These are phyloP conservation scores for Ophthalmolycus amberensis DNA, from an alignment of 2,113 vertebrate genomes.

Conservation along the genomic window DNA sequence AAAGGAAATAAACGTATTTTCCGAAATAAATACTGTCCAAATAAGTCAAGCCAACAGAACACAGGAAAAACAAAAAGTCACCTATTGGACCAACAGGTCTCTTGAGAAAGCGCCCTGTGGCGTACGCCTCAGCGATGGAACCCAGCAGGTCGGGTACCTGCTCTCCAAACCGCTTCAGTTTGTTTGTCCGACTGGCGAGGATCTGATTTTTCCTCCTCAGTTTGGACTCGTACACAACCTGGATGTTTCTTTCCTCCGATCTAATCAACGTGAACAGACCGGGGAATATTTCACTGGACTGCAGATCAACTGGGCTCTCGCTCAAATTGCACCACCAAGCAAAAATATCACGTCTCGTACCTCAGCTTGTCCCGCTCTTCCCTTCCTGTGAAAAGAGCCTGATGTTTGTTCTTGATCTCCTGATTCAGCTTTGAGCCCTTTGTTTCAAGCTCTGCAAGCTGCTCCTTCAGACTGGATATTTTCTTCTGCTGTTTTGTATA, in stretches of 20 bases:
- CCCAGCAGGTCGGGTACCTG: slow-evolving; percentile 49
- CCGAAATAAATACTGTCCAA: background rate
- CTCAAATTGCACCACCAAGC: background rate
- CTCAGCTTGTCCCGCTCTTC: slow-evolving; percentile 61
- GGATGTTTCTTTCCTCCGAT: slow-evolving; percentile 54
- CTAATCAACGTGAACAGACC: slow-evolving; percentile 11
- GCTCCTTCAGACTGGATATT: slow-evolving; percentile 29
- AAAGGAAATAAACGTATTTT: background rate
- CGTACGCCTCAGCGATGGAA: slow-evolving; percentile 18
- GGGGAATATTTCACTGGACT: background rate
- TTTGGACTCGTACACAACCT: slow-evolving; percentile 40
- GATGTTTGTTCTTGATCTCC: slow-evolving; percentile 58
- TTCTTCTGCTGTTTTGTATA: slow-evolving; percentile 9
- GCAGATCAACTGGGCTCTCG: background rate
- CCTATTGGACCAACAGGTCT: slow-evolving; percentile 65
- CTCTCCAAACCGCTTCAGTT: slow-evolving; percentile 62
- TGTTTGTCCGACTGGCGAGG: slow-evolving; percentile 56
- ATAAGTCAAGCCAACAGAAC: background rate
- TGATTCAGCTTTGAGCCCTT: slow-evolving; percentile 41
- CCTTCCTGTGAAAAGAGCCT: slow-evolving; percentile 56
- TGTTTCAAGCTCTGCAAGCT: slow-evolving; percentile 36
- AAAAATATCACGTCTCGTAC: slow-evolving; percentile 4
- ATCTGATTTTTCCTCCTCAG: slow-evolving; percentile 62
- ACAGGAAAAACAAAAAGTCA: background rate
- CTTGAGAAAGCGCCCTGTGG: slow-evolving; percentile 47